A percentile compares a stretch with the other conserved stretches of the same genome.
Evolutionary conservation across 2,888 invertebrate genomes (phyloP).

Genomic region (Epirrhoe tristata): DNA sequence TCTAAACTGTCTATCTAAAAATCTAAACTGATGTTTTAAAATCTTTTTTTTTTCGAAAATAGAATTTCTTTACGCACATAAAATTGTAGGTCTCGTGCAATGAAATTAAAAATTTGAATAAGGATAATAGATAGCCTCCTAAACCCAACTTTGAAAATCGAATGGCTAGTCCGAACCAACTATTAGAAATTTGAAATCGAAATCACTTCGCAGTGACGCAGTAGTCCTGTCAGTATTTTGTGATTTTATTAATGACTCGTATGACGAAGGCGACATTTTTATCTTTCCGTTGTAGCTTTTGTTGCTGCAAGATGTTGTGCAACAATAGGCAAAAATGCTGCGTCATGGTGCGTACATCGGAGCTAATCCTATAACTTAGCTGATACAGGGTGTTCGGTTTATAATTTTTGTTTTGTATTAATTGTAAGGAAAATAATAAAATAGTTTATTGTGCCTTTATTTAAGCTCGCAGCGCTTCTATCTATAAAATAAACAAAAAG

Average conservation of each 20-base stretch:
- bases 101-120: too few relatives aligned
- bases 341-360: constrained; percentile 74
- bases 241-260: constrained; percentile 77
- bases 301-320: constrained; percentile 78
- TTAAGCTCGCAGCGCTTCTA: too few relatives aligned
- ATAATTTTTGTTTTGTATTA: constrained; percentile 9
- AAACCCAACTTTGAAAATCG: not conserved
- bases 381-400: constrained; percentile 59
- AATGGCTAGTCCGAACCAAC: not conserved
- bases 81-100: too few relatives aligned
- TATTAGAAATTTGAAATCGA: not conserved
- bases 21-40: too few relatives aligned
- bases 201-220: constrained; percentile 6
- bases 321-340: constrained; percentile 60
- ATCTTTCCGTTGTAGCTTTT: constrained; percentile 72
- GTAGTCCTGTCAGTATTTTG: constrained; percentile 56
- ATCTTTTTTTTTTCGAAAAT: not conserved
- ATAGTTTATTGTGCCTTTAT: too few relatives aligned
- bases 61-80: too few relatives aligned
- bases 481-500: too few relatives aligned
- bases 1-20: too few relatives aligned
- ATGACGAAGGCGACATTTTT: constrained; percentile 67
- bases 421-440: not conserved
- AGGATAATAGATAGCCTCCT: not conserved
- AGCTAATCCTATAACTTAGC: constrained; percentile 67